Conservation (phyloP, 1,140 invertebrate species). For the Oscheius sp. region DNA sequence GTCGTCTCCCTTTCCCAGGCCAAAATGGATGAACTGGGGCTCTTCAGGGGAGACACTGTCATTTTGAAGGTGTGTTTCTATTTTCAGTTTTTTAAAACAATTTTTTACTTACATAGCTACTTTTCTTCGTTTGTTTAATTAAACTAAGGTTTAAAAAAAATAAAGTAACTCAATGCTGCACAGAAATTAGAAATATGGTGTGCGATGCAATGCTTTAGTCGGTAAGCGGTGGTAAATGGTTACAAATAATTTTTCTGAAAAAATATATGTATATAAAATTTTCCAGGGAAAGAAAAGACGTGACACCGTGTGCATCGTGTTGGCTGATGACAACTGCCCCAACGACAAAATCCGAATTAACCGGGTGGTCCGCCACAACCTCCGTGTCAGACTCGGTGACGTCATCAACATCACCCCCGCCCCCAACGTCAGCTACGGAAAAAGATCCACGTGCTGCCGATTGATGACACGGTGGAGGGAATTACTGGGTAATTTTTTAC, state of each 20-base stretch:
- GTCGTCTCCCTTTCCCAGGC: slow-evolving; percentile 63
- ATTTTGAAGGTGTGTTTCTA: slow-evolving; percentile 56
- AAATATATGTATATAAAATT: not conserved
- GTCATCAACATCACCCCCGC: slow-evolving; percentile 79
- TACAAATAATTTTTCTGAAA: no score
- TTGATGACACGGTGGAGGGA: slow-evolving; percentile 98
- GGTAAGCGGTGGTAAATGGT: no score
- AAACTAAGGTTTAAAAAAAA: not conserved
- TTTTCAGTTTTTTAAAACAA: no score
- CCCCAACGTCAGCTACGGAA: slow-evolving; percentile 96
- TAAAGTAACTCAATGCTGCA: no score
- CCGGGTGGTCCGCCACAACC: slow-evolving; percentile 93
- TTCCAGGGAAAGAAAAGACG: slow-evolving; percentile 86
- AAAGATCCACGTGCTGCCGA: slow-evolving; percentile 93
- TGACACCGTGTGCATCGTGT: slow-evolving; percentile 96
- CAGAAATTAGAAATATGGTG: no score
- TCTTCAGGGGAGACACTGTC: slow-evolving; percentile 93
- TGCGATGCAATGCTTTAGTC: no score
- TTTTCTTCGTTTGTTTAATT: no score
- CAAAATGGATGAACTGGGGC: slow-evolving; percentile 97
- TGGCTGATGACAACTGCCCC: slow-evolving; percentile 89
- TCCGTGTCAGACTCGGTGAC: slow-evolving; percentile 92
- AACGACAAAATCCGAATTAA: slow-evolving; percentile 99
- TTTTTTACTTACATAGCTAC: no score
- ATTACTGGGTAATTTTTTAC: slow-evolving; percentile 78